phyloP scores from a whole-genome alignment of 1,140 invertebrate species.

The Cephus cinctus region DNA sequence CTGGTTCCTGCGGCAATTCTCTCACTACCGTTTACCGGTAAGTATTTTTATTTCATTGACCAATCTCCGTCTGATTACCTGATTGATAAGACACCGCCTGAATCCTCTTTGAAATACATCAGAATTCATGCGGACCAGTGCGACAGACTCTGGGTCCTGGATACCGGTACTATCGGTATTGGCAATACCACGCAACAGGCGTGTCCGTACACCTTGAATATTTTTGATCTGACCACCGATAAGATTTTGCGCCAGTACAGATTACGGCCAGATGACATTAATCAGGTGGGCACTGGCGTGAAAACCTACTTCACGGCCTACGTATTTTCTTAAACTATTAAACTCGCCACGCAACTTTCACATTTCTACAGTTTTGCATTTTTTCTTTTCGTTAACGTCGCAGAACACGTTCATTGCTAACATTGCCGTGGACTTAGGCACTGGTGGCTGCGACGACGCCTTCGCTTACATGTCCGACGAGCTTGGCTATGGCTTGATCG shows the following conservation, averaged over 20 bases:
- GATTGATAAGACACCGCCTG: too few species aligned
- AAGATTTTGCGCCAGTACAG: conserved; percentile 68
- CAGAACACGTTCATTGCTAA: conserved; percentile 77
- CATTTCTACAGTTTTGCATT: conserved; percentile 1
- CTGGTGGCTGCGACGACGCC: conserved; percentile 69
- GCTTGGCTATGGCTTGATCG: conserved; percentile 75
- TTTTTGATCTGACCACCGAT: conserved; percentile 75
- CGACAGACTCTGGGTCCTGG: conserved; percentile 77
- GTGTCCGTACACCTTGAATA: conserved; percentile 71
- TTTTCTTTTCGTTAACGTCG: conserved; percentile 8
- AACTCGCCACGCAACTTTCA: too few species aligned
- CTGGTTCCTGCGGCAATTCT: conserved; percentile 71
- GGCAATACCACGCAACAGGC: conserved; percentile 71
- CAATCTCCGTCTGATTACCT: not conserved
- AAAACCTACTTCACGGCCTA: too few species aligned
- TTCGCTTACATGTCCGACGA: conserved; percentile 81
- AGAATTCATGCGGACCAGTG: conserved; percentile 69
- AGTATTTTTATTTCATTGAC: not conserved
- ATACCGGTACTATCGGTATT: conserved; percentile 78
- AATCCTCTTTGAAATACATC: not conserved
- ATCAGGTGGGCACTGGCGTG: conserved; percentile 50
- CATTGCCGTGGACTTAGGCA: conserved; percentile 75
- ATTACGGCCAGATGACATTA: conserved; percentile 70
- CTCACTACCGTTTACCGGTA: conserved; percentile 72
- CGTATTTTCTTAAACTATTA: not conserved